Conservation (phyloP, 1,140 invertebrate species). For the Homarus americanus region DNA sequence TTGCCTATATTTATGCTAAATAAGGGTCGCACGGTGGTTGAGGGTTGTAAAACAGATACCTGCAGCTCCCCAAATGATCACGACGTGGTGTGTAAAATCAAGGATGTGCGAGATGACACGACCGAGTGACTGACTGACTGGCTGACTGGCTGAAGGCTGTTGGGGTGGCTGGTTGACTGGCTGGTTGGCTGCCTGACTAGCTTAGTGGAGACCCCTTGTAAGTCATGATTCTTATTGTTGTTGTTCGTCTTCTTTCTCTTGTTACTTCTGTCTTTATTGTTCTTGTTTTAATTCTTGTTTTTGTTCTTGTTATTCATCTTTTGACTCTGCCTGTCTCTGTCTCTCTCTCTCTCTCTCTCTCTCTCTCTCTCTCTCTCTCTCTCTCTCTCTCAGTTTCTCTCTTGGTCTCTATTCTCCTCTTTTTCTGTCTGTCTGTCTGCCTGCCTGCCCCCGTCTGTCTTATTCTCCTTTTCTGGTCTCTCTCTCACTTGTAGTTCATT, state of each 20-base stretch:
- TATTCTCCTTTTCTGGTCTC: not conserved
- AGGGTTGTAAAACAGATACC: not conserved
- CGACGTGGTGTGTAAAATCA: not conserved
- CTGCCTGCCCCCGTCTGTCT: not conserved
- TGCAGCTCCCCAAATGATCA: not conserved
- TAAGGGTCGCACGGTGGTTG: not conserved
- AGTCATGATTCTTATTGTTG: too few species aligned
- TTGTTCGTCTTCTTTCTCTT: not conserved
- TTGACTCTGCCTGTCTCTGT: not conserved
- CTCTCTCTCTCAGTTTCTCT: not conserved
- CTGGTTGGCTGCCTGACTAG: too few species aligned
- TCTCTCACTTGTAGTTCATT: too few species aligned
- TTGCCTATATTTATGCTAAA: not conserved
- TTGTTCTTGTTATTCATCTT: not conserved
- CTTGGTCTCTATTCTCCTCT: not conserved
- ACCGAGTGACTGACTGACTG: too few species aligned
- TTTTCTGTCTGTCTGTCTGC: not conserved
- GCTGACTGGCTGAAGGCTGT: too few species aligned
- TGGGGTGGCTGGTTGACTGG: too few species aligned
- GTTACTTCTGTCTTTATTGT: not conserved
- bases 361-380: not conserved
- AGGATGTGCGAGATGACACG: too few species aligned
- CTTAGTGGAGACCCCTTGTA: too few species aligned
- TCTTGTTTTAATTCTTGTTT: not conserved
- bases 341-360: slow-evolving; percentile 3